Evolutionary conservation across 2,797 vertebrate species (phyloP).

Genomic region (Thripadectes ignobilis): DNA sequence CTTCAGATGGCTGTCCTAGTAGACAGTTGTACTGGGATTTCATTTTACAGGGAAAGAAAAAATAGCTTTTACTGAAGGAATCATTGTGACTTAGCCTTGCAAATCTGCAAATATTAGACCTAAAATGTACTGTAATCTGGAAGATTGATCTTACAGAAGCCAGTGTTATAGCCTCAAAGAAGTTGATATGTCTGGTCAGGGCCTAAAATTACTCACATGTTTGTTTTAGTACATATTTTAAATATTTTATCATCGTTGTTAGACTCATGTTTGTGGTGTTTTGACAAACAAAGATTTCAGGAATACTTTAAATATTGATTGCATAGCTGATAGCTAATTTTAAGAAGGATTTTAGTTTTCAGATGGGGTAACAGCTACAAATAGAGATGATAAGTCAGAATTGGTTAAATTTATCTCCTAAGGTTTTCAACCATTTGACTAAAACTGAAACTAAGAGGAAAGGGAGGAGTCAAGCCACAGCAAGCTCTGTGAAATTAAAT

Average conservation of each 20-base stretch:
- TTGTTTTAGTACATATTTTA: background rate
- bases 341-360: background rate
- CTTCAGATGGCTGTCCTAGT: background rate
- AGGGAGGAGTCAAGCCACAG: background rate
- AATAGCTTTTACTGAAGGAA: background rate
- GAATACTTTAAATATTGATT: background rate
- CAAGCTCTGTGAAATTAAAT: background rate
- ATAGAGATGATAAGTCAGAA: background rate
- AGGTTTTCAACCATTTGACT: background rate
- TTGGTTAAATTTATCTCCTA: background rate
- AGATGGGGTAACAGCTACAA: background rate
- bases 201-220: background rate
- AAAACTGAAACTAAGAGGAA: background rate
- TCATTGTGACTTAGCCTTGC: conserved; percentile 3
- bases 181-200: background rate
- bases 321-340: background rate
- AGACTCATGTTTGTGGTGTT: background rate
- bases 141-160: conserved; percentile 2
- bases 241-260: background rate
- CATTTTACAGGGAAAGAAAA: conserved; percentile 28
- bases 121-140: conserved; percentile 11
- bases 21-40: background rate
- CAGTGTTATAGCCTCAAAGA: background rate
- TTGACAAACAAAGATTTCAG: background rate
- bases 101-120: conserved; percentile 1